A percentile compares a stretch with the other conserved stretches of the same genome.
Conservation (phyloP, 2,113 vertebrate genomes). For the Oenanthe melanoleuca region DNA sequence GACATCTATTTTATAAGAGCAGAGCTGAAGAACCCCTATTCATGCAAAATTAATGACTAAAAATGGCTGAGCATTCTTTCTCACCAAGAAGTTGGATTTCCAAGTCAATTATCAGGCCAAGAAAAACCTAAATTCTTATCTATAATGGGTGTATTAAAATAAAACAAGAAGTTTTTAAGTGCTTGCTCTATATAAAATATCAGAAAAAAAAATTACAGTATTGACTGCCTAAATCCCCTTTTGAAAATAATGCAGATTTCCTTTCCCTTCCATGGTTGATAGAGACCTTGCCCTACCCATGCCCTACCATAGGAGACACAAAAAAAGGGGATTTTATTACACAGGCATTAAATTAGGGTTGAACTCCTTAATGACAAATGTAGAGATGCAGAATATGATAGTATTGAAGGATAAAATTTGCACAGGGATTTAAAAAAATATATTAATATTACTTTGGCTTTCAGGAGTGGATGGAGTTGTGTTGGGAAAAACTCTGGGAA, state of each 20-base stretch:
- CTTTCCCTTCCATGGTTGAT: neutral
- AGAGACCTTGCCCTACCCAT: neutral
- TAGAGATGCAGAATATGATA: neutral
- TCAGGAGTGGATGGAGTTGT: neutral
- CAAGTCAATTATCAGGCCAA: neutral
- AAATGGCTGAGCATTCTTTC: neutral
- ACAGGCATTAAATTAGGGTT: neutral
- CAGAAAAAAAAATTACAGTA: neutral
- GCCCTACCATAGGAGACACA: neutral
- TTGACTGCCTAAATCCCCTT: neutral
- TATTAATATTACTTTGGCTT: neutral
- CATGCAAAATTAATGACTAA: neutral
- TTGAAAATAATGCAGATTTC: neutral
- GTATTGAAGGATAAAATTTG: neutral
- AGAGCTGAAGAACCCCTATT: neutral
- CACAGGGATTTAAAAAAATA: accelerated
- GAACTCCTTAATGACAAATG: neutral
- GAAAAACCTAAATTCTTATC: neutral
- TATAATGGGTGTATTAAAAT: neutral
- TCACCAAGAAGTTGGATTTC: neutral
- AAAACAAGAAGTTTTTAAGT: neutral
- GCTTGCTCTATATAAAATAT: neutral
- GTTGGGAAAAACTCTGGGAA: neutral
- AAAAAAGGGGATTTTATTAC: neutral
- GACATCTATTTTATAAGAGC: neutral